Percentiles rank a stretch among this genome's conserved stretches.
phyloP scores from a whole-genome alignment of 2,113 vertebrate genomes.

The Melanotaenia duboulayi region DNA sequence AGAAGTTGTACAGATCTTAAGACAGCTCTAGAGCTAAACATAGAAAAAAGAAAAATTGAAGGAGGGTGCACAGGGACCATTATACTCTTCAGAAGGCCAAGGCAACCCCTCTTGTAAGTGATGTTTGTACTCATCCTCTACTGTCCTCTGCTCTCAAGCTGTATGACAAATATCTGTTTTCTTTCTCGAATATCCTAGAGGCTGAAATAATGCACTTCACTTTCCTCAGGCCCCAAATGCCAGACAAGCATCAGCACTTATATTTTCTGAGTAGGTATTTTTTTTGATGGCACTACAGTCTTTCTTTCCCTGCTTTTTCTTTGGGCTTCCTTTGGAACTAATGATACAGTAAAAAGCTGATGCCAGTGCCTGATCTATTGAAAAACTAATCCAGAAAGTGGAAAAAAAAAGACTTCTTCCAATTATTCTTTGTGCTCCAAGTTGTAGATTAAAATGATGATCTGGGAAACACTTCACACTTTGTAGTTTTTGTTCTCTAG shows the following conservation, averaged over 20 bases:
- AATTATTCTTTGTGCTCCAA: constrained; percentile 46
- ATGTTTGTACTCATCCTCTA: constrained; percentile 45
- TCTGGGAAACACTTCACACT: constrained; percentile 44
- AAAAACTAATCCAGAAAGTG: constrained; percentile 33
- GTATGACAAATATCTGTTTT: constrained; percentile 71
- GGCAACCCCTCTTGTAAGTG: constrained; percentile 48
- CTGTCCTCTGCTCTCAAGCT: constrained; percentile 52
- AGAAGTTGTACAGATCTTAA: neutral
- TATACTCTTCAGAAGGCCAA: constrained; percentile 53
- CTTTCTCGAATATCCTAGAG: constrained; percentile 55
- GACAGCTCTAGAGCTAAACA: constrained; percentile 18
- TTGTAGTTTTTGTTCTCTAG: constrained; percentile 45
- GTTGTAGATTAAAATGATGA: constrained; percentile 57
- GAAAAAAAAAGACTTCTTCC: constrained; percentile 31
- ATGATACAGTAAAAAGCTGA: constrained; percentile 54
- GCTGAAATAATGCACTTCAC: constrained; percentile 65
- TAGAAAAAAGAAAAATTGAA: constrained; percentile 43
- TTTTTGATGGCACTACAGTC: neutral
- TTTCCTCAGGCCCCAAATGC: constrained; percentile 48
- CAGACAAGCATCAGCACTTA: constrained; percentile 66
- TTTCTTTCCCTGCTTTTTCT: constrained; percentile 26
- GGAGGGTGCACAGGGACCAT: constrained; percentile 50
- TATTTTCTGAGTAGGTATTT: constrained; percentile 31
- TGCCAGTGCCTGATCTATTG: constrained; percentile 25
- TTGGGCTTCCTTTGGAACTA: constrained; percentile 55